A percentile compares a stretch with the other conserved stretches of the same genome.
phyloP scores from a whole-genome alignment of 2,113 vertebrate genomes.

The Salvator merianae region DNA sequence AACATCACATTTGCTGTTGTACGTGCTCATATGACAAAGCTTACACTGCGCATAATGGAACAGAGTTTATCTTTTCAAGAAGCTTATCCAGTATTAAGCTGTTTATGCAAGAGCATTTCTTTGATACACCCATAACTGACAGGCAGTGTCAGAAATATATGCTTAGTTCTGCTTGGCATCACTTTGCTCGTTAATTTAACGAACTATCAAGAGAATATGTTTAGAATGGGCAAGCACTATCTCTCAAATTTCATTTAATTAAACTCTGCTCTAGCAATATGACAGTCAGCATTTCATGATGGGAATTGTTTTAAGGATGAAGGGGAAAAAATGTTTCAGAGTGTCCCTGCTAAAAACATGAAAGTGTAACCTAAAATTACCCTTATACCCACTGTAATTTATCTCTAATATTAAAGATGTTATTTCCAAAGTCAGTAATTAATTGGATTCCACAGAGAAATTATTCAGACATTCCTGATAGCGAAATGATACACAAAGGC shows the following conservation, averaged over 20 bases:
- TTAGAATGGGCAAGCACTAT: slow-evolving; percentile 68
- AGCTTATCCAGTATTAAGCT: slow-evolving; percentile 46
- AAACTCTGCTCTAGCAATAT: slow-evolving; percentile 65
- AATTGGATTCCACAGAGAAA: slow-evolving; percentile 74
- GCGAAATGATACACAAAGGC: slow-evolving; percentile 57
- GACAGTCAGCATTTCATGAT: slow-evolving; percentile 72
- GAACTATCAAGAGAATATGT: slow-evolving; percentile 71
- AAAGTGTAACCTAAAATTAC: slow-evolving; percentile 68
- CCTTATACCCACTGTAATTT: slow-evolving; percentile 60
- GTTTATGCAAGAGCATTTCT: slow-evolving; percentile 19
- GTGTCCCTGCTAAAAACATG: slow-evolving; percentile 56
- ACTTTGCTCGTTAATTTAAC: slow-evolving; percentile 70
- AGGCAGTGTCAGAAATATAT: slow-evolving; percentile 45
- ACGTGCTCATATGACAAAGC: slow-evolving; percentile 15
- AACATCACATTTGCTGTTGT: slow-evolving; percentile 16
- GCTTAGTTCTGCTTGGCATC: slow-evolving; percentile 62
- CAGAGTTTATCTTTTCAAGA: slow-evolving; percentile 51
- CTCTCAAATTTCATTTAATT: slow-evolving; percentile 76
- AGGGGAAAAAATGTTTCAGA: slow-evolving; percentile 68
- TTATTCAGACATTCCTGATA: slow-evolving; percentile 61
- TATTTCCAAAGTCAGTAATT: slow-evolving; percentile 72
- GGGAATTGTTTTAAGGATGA: slow-evolving; percentile 67
- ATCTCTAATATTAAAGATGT: slow-evolving; percentile 72
- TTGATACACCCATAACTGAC: slow-evolving; percentile 33
- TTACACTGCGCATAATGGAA: background rate